A percentile compares a stretch with the other conserved stretches of the same genome.
Conservation (phyloP, 2,113 vertebrate species). For the Martes martes region DNA sequence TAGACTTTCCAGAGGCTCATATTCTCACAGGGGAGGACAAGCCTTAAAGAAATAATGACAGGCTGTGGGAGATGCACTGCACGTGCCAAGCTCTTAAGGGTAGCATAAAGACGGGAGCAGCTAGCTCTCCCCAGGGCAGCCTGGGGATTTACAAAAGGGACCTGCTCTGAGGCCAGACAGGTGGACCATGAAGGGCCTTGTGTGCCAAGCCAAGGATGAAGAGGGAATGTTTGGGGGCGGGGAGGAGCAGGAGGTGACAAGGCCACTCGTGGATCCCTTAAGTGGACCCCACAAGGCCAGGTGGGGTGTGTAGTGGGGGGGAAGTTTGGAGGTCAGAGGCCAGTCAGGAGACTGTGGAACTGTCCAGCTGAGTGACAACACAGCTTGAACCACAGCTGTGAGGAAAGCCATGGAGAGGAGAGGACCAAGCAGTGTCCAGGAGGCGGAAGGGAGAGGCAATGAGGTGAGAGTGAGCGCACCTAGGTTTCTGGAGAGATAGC, state of each 20-base stretch:
- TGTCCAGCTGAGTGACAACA: background rate
- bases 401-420: background rate
- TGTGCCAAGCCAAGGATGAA: background rate
- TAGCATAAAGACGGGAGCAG: background rate
- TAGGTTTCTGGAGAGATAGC: background rate
- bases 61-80: background rate
- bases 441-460: background rate
- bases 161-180: background rate
- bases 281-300: background rate
- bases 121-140: background rate
- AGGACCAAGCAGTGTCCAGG: background rate
- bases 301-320: background rate
- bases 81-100: background rate
- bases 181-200: background rate
- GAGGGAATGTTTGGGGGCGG: background rate
- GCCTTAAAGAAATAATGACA: background rate
- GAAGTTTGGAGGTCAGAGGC: background rate
- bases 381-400: background rate
- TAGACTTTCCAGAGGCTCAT: background rate
- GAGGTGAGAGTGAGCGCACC: background rate
- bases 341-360: background rate
- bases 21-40: background rate
- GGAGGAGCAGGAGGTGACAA: background rate
- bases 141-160: background rate
- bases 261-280: background rate